Evolutionary conservation across 1,140 invertebrate genomes (phyloP), one percentile per base, ranked within the genome.

Genomic region (Brachystomella parvula): DNA sequence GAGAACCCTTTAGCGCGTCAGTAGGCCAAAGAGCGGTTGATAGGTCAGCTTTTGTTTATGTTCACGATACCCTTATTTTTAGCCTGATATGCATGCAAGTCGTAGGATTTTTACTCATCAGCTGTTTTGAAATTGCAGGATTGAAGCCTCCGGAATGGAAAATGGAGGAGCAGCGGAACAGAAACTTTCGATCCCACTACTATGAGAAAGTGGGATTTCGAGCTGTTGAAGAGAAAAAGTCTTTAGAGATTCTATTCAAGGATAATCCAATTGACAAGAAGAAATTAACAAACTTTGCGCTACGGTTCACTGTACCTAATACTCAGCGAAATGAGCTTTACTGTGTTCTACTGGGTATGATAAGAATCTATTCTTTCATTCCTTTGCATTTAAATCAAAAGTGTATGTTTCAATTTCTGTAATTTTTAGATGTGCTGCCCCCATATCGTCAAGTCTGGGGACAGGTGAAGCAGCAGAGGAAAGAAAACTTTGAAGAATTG

Each of bases 211-310:
- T 93, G 49, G 92, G 90, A 61, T 92, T 89, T 80, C 84, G 86
- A 61, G 89, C 88, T 71, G 90, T 94, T 0, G 92, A 94, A 78
- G 92, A 95, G 76, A 94, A 92, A 77, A 92, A 90, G 78, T 92
- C 90, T 0, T 77, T 95, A n/a, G 91, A 95, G 80, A 92, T 92
- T 76, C 79, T 96, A 3, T 80, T 94, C 64, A 91, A 92, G 75
- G 92, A 94, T 70, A 87, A 87, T 76, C 86, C 89, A 17, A 82
- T 91, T 73, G 89, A 93, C 75, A 84, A 83, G 74, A 82, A 82
- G 3, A 94, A 94, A 77, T 76, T 95, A 26, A 86, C 86, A 74
- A 89, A 92, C 74, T 94, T 94, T 76, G 89, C 89, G 75, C 77
- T 91, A 58, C 80, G 89, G 61, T 94, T 90, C 75, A 86, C 86